phyloP scores from a whole-genome alignment of 2,113 vertebrate genomes.

The Lycaon pictus region DNA sequence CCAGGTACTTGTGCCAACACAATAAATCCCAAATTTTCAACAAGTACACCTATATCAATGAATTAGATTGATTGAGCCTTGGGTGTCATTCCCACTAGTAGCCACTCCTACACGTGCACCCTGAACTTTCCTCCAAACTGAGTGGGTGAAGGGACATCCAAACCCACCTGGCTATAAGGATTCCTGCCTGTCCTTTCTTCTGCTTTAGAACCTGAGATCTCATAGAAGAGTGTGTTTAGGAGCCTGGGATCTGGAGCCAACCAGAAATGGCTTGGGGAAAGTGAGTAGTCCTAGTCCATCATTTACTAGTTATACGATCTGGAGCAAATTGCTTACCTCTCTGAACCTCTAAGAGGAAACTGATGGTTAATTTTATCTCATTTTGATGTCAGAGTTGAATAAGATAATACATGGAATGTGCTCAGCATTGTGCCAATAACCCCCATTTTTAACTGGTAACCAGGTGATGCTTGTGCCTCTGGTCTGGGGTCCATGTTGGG shows the following conservation, averaged over 20 bases:
- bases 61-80: neutral
- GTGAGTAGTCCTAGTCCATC: neutral
- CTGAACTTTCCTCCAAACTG: neutral
- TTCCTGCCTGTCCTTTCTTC: neutral
- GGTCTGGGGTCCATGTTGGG: neutral
- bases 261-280: neutral
- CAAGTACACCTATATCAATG: neutral
- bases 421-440: neutral
- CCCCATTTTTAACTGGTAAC: neutral
- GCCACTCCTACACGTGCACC: neutral
- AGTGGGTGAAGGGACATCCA: no score
- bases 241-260: neutral
- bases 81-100: neutral
- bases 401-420: neutral
- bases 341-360: neutral
- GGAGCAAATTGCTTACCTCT: neutral
- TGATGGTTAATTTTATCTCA: neutral
- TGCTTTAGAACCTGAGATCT: neutral
- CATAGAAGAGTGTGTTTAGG: neutral
- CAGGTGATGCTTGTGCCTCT: neutral
- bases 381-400: neutral
- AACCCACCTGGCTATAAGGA: neutral
- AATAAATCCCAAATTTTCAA: neutral
- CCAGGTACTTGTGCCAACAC: neutral
- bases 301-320: neutral